Evolutionary conservation across 1,140 invertebrate genomes (phyloP).

Genomic region (Papilio polyxenes): DNA sequence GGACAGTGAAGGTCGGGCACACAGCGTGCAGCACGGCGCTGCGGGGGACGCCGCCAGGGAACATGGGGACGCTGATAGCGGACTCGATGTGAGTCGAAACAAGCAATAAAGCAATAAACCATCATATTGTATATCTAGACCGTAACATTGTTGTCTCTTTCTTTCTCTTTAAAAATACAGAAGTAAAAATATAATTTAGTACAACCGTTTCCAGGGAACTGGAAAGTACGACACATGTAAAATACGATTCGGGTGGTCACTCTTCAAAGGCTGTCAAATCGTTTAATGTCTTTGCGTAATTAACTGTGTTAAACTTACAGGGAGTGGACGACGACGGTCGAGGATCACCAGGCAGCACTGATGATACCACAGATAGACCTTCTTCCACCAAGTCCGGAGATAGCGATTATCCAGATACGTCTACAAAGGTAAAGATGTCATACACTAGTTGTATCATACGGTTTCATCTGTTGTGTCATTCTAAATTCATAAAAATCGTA

Average conservation of each 20-base stretch:
- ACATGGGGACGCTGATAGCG: constrained; percentile 60
- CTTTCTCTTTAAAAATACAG: too few species aligned
- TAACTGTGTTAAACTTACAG: constrained; percentile 42
- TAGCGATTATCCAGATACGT: constrained; percentile 68
- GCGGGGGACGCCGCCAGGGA: constrained; percentile 68
- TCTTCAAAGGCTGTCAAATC: not conserved
- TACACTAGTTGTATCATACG: not conserved
- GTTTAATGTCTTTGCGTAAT: not conserved
- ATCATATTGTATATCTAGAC: not conserved
- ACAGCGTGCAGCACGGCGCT: constrained; percentile 70
- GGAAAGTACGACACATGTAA: too few species aligned
- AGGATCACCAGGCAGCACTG: constrained; percentile 68
- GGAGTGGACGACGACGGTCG: constrained; percentile 73
- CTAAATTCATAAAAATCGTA: too few species aligned
- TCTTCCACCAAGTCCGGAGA: constrained; percentile 68
- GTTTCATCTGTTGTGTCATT: too few species aligned
- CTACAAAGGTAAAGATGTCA: constrained; percentile 57
- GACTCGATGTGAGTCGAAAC: constrained; percentile 63
- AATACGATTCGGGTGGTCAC: too few species aligned
- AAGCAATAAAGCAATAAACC: not conserved
- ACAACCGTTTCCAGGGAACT: too few species aligned
- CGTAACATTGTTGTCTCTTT: too few species aligned
- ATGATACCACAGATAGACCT: constrained; percentile 63
- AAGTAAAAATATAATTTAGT: too few species aligned
- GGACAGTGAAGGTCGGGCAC: constrained; percentile 71